Evolutionary conservation across 2,113 vertebrate species (phyloP).

Genomic region (Brachypteracias leptosomus): DNA sequence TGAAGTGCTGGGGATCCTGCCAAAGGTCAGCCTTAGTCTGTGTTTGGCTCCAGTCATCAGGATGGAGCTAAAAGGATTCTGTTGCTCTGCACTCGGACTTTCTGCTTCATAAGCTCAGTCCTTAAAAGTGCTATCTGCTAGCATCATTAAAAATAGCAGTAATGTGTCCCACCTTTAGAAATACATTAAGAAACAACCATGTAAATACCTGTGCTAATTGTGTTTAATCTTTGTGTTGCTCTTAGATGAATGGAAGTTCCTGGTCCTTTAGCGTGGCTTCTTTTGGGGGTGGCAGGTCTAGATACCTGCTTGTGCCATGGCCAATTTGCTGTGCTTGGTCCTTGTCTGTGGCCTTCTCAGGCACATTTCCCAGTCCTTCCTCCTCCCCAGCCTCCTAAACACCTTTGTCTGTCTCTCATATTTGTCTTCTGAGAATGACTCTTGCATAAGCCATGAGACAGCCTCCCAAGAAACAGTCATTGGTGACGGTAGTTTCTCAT

Average conservation of each 20-base stretch:
- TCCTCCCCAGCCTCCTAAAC: neutral
- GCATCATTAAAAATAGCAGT: neutral
- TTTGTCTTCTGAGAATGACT: neutral
- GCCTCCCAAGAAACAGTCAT: neutral
- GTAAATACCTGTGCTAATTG: neutral
- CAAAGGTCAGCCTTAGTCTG: neutral
- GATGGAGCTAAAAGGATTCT: neutral
- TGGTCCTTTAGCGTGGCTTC: neutral
- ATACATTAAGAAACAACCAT: neutral
- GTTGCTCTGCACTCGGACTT: neutral
- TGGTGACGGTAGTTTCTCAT: neutral
- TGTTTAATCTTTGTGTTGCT: neutral
- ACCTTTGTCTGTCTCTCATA: neutral
- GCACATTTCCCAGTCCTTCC: neutral
- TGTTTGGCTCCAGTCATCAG: fast-evolving
- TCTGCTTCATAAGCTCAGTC: neutral
- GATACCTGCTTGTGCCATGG: neutral
- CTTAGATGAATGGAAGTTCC: neutral
- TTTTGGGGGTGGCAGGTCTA: neutral
- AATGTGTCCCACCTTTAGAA: neutral
- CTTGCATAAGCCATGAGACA: neutral
- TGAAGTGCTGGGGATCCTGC: neutral
- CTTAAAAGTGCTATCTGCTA: neutral
- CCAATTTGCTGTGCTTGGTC: neutral
- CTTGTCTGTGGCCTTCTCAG: neutral